Evolutionary conservation across 2,888 invertebrate species (phyloP).

Genomic region (Auanema sp.): DNA sequence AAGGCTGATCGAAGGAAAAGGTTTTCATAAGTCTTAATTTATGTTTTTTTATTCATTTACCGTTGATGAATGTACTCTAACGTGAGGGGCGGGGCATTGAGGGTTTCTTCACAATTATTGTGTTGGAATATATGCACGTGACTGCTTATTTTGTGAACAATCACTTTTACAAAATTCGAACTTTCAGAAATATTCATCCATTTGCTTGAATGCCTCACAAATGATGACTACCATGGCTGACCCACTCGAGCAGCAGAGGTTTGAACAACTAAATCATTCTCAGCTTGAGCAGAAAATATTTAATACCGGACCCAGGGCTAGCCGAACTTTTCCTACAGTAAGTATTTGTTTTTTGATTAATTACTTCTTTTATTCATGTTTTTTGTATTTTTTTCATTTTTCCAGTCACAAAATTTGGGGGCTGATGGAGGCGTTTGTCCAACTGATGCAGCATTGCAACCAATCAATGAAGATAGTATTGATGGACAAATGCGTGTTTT

Average conservation of each 20-base stretch:
- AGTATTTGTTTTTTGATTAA: constrained; percentile 16
- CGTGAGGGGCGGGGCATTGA: constrained; percentile 30
- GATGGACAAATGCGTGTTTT: constrained; percentile 21
- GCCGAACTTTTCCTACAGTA: constrained; percentile 31
- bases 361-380: background rate
- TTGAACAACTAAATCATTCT: constrained; percentile 19
- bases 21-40: no score
- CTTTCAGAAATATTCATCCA: background rate
- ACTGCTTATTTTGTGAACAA: constrained; percentile 9
- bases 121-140: constrained; percentile 26
- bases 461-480: constrained; percentile 19
- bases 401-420: background rate
- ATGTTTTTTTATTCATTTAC: no score
- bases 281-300: constrained; percentile 34
- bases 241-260: constrained; percentile 16
- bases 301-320: constrained; percentile 33
- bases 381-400: background rate
- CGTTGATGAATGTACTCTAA: constrained; percentile 6
- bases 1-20: no score
- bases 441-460: constrained; percentile 20
- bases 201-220: constrained; percentile 21
- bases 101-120: constrained; percentile 27
- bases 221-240: constrained; percentile 24
- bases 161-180: constrained; percentile 2
- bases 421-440: constrained; percentile 1